Percentiles rank a stretch among this genome's conserved stretches.
Conservation (phyloP, 1,140 invertebrate species). For the Nixonia krombeini region DNA sequence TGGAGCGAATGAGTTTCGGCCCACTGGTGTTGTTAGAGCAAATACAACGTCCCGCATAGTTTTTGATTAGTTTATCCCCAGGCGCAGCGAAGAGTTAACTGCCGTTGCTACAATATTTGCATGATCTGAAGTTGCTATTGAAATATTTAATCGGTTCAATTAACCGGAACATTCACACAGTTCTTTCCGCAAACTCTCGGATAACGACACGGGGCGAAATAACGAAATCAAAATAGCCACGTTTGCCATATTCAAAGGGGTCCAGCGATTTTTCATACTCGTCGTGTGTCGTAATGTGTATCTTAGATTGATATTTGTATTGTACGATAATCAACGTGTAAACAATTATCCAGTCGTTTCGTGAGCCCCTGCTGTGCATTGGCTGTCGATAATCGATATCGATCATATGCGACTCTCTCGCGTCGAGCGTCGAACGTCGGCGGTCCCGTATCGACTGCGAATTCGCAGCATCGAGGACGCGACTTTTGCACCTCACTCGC, state of each 20-base stretch:
- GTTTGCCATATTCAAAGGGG: conserved; percentile 32
- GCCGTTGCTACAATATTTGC: no score
- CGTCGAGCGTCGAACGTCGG: conserved; percentile 1
- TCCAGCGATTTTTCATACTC: conserved; percentile 27
- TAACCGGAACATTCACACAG: no score
- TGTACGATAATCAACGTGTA: conserved; percentile 18
- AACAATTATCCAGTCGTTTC: conserved; percentile 18
- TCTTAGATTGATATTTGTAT: conserved; percentile 24
- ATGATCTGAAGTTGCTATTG: no score
- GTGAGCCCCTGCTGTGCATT: conserved; percentile 12
- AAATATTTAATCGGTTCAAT: neutral
- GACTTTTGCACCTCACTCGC: conserved; percentile 10
- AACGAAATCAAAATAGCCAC: conserved; percentile 1
- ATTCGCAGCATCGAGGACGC: conserved; percentile 1
- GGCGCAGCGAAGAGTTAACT: no score
- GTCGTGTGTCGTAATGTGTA: conserved; percentile 28
- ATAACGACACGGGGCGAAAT: no score
- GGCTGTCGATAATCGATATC: conserved; percentile 5
- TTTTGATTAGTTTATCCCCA: no score
- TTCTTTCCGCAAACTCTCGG: no score
- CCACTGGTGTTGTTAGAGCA: no score
- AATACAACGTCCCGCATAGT: no score
- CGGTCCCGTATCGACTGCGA: conserved; percentile 7
- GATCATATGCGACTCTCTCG: neutral
- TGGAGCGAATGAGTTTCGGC: no score